Percentiles rank a stretch among this genome's conserved stretches.
Evolutionary conservation across 2,888 invertebrate genomes (phyloP).

Genomic region (Chrysina gloriosa): DNA sequence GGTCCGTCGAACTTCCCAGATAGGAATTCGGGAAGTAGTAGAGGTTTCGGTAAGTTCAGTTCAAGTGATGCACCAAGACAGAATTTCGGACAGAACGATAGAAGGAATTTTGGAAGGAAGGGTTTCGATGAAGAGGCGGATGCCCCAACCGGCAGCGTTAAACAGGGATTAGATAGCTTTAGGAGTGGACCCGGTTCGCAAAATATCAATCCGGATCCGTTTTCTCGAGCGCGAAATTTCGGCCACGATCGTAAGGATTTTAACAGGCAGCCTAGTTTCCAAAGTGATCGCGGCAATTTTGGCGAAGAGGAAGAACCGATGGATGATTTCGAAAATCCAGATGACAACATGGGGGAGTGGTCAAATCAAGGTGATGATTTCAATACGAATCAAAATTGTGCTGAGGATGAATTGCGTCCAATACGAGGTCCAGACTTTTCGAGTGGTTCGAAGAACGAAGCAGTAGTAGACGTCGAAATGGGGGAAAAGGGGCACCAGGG

Average conservation of each 20-base stretch:
- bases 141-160: slow-evolving; percentile 15
- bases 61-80: background rate
- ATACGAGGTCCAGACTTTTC: background rate
- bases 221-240: slow-evolving; percentile 10
- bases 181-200: slow-evolving; percentile 2
- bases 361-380: background rate
- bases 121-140: background rate
- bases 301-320: background rate
- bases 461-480: no score
- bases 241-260: slow-evolving; percentile 9
- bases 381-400: background rate
- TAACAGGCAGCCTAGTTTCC: background rate
- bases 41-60: background rate
- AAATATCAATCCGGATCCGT: background rate
- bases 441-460: no score
- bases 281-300: background rate
- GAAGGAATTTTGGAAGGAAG: slow-evolving; percentile 6
- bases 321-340: background rate
- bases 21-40: slow-evolving; percentile 9
- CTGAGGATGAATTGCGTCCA: background rate
- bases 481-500: no score
- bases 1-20: slow-evolving; percentile 2
- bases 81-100: background rate
- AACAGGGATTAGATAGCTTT: slow-evolving; percentile 4
- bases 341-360: background rate